Percentiles rank a stretch among this genome's conserved stretches.
phyloP scores from a whole-genome alignment of 2,888 invertebrate genomes.

The Vannuccia rotundouncinata region DNA sequence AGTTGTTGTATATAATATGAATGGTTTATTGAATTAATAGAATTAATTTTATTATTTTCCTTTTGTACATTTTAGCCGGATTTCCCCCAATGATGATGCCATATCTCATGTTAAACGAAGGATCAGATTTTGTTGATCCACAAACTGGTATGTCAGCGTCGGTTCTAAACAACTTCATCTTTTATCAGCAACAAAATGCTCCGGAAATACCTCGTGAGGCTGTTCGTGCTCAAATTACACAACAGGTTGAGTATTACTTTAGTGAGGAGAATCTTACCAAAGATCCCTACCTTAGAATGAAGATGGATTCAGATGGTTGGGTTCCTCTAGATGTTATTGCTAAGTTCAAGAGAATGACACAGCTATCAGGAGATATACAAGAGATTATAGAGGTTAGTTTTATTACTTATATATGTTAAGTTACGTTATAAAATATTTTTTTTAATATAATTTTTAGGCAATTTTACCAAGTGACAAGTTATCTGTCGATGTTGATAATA shows the following conservation, averaged over 20 bases:
- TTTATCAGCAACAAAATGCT: not conserved
- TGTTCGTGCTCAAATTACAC: constrained; percentile 6
- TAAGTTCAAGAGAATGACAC: constrained; percentile 38
- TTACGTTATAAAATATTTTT: not conserved
- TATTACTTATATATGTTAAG: not conserved
- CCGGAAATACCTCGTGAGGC: not conserved
- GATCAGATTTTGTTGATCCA: not conserved
- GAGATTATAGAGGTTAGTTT: constrained; percentile 16
- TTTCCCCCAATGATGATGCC: constrained; percentile 4
- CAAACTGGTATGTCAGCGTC: not conserved
- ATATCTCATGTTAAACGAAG: not conserved
- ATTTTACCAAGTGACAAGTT: constrained; percentile 9
- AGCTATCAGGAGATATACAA: not conserved
- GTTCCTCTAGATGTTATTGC: constrained; percentile 36
- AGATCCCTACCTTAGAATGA: constrained; percentile 38
- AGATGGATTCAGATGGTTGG: constrained; percentile 40
- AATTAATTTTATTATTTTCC: too few species aligned
- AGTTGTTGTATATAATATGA: too few species aligned
- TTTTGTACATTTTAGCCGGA: not conserved
- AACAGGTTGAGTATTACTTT: constrained; percentile 41
- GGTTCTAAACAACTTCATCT: not conserved
- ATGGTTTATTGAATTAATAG: too few species aligned
- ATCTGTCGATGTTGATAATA: not conserved
- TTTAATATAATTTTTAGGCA: constrained; percentile 22
- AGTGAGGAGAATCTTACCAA: constrained; percentile 39